Base-by-base conservation (phyloP, 2,797 vertebrate species). In the Leucoraja ocellata region DNA sequence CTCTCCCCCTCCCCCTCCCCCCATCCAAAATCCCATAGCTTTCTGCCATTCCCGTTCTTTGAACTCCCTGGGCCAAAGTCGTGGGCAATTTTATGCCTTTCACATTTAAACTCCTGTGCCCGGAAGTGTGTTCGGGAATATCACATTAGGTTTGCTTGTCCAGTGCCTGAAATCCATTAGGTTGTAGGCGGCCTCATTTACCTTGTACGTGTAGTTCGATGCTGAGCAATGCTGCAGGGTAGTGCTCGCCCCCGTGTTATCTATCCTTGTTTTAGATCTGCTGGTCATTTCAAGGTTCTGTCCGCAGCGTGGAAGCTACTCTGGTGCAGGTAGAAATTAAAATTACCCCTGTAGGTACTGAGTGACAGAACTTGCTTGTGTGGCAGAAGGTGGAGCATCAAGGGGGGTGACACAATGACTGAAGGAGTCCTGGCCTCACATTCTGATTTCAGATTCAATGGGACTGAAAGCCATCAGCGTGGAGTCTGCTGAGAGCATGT, bases 401-500 rank as follows among this genome's bases (percentile, higher is more conserved):
- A 28, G 18, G 39, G 46, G 1, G 1, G 23, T 92, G 46, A 76
- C 71, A 76, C 7, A 18, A 13, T 92, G 90, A 76, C 13, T 74
- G 39, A 6, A 74, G 74, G 39, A 76, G 36, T 46, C 25, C 88
- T 71, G 86, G 36, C 90, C 25, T 74, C 71, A 25, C 32, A 71
- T 91, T 9, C 90, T n/a, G 90, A 76, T 73, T 92, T 54, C 71
- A 54, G 39, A 76, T 54, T 92, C 71, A 46, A 92, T 92, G 46
- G 90, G 76, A 76, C 90, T 92, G 71, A 92, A 92, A 76, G 71
- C 71, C 28, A 39, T 76, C 71, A 74, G 73, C 14, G 11, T 54
- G 36, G 73, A 74, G 39, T 76, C 65, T 71, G 36, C 39, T 74
- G 90, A 74, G 46, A 54, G 71, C 23, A 16, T 1, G 39, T 92